Evolutionary conservation across 1,140 invertebrate genomes (phyloP).

Genomic region (Ylistrum balloti): DNA sequence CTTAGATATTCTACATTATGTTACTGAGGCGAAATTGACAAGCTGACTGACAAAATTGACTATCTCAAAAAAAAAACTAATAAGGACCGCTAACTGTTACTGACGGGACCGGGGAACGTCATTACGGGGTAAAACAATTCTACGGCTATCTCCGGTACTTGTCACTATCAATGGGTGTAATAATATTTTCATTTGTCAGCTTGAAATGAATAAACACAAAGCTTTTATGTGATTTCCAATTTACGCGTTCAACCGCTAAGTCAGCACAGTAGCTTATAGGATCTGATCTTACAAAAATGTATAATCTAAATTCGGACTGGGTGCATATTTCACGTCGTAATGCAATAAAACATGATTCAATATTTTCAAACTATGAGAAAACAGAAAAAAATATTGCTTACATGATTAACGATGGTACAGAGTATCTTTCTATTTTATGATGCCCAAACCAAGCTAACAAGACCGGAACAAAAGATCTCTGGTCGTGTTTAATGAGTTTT

Average conservation of each 20-base stretch:
- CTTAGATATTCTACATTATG: no score
- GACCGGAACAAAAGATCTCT: background rate
- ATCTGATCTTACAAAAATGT: background rate
- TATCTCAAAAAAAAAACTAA: background rate
- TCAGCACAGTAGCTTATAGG: no score
- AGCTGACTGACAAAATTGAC: background rate
- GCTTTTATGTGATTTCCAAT: background rate
- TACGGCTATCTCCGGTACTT: background rate
- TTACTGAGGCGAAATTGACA: background rate
- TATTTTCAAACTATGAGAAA: background rate
- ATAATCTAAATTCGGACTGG: background rate
- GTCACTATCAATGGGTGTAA: background rate
- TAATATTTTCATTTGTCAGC: constrained; percentile 36
- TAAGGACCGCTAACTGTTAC: background rate
- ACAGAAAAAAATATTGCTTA: background rate
- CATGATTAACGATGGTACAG: no score
- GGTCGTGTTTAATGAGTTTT: background rate
- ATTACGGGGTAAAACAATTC: background rate
- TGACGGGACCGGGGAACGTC: background rate
- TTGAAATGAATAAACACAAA: constrained; percentile 5
- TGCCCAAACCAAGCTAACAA: background rate
- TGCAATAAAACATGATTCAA: background rate
- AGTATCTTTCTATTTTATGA: constrained; percentile 12
- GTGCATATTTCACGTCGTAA: background rate
- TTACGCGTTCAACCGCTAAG: background rate